phyloP scores from a whole-genome alignment of 2,888 invertebrate genomes.

The Meteorus cinctellus region DNA sequence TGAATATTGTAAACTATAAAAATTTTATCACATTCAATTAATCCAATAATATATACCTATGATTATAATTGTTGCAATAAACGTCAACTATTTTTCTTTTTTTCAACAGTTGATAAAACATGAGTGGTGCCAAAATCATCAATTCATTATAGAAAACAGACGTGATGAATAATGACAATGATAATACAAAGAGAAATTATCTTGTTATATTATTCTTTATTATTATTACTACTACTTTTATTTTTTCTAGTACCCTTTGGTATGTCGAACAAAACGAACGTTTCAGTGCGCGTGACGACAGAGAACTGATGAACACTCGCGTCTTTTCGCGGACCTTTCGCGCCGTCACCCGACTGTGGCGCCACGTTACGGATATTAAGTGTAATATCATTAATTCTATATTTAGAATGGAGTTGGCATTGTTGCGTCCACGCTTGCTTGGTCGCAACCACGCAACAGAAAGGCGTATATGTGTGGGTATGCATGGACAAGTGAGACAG shows the following conservation, averaged over 20 bases:
- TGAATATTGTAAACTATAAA: too few species aligned
- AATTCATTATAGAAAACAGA: not conserved
- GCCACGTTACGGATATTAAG: slow-evolving; percentile 45
- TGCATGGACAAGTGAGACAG: not conserved
- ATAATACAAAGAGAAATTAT: not conserved
- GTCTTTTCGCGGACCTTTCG: slow-evolving; percentile 44
- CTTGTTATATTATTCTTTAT: too few species aligned
- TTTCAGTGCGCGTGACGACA: slow-evolving; percentile 49
- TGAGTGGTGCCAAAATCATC: not conserved
- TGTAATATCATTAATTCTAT: slow-evolving; percentile 48
- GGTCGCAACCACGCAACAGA: slow-evolving; percentile 15
- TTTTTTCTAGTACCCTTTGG: not conserved
- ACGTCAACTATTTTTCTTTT: too few species aligned
- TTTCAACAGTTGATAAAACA: not conserved
- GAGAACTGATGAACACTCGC: slow-evolving; percentile 50
- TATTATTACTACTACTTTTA: too few species aligned
- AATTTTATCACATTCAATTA: too few species aligned
- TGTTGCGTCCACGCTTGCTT: slow-evolving; percentile 52
- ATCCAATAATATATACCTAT: not conserved
- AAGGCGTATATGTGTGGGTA: slow-evolving; percentile 13
- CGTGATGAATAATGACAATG: not conserved
- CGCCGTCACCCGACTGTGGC: slow-evolving; percentile 44
- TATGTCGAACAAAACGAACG: not conserved
- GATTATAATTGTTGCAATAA: not conserved
- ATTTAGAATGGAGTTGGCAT: slow-evolving; percentile 53